These are phyloP conservation scores for Isoperla grammatica DNA, from an alignment of 2,888 invertebrate species.

Conservation along the genomic window DNA sequence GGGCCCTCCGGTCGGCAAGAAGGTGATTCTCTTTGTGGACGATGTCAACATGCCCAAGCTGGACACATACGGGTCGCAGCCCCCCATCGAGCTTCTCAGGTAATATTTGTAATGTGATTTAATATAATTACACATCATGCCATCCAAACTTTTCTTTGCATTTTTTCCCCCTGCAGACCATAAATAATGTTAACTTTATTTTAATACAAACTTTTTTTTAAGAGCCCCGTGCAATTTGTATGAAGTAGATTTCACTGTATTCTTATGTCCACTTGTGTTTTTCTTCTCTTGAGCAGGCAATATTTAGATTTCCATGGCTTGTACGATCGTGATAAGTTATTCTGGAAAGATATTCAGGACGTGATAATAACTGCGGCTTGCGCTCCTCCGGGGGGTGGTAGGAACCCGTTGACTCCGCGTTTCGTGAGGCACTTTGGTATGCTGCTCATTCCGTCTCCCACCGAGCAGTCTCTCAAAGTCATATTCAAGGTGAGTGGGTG, in stretches of 20 bases:
- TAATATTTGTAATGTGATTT: no score
- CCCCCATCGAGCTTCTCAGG: slow-evolving; percentile 83
- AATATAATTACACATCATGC: no score
- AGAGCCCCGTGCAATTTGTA: no score
- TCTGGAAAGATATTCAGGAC: slow-evolving; percentile 83
- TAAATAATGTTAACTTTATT: no score
- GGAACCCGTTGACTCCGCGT: slow-evolving; percentile 76
- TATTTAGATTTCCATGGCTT: slow-evolving; percentile 72
- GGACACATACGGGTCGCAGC: slow-evolving; percentile 85
- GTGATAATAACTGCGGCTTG: slow-evolving; percentile 79
- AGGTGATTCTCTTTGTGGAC: slow-evolving; percentile 79
- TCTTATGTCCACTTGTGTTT: no score
- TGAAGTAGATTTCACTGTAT: no score
- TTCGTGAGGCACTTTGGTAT: slow-evolving; percentile 87
- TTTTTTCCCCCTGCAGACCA: no score
- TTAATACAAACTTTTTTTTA: no score
- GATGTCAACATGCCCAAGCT: slow-evolving; percentile 89
- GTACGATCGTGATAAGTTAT: slow-evolving; percentile 81
- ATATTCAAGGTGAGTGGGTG: slow-evolving; percentile 59
- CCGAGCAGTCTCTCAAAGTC: slow-evolving; percentile 64
- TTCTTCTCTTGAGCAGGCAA: slow-evolving; percentile 49
- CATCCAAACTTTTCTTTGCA: no score
- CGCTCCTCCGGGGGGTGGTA: slow-evolving; percentile 86
- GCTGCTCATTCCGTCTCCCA: slow-evolving; percentile 76
- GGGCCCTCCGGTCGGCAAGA: slow-evolving; percentile 78